Evolutionary conservation across 2,797 vertebrate genomes (phyloP).

Genomic region (Anguilla obscura): DNA sequence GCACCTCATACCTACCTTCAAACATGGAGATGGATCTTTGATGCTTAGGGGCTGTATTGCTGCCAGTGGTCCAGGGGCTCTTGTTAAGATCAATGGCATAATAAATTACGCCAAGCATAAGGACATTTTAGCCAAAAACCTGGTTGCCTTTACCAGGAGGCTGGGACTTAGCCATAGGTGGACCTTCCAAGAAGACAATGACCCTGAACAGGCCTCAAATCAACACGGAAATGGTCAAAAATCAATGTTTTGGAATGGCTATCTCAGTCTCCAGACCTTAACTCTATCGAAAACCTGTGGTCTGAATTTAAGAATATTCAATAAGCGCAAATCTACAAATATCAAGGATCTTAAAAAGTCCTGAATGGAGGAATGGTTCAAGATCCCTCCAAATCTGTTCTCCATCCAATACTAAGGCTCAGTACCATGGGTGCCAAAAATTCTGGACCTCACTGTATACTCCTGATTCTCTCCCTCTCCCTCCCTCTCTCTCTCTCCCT

Average conservation of each 20-base stretch:
- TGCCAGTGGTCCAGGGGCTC: background rate
- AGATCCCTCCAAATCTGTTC: no score
- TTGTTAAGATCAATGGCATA: background rate
- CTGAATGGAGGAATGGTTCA: no score
- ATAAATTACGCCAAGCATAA: background rate
- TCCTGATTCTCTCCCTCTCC: background rate
- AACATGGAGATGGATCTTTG: background rate
- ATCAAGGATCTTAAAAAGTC: no score
- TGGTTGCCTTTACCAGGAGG: background rate
- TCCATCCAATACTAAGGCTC: background rate
- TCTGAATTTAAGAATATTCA: no score
- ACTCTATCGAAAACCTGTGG: background rate
- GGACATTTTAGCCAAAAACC: background rate
- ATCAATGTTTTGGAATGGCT: background rate
- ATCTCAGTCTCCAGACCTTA: background rate
- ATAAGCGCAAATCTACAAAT: no score
- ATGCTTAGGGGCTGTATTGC: background rate
- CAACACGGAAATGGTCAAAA: background rate
- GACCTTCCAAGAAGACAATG: background rate
- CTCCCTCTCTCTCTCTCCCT: background rate
- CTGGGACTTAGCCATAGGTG: background rate
- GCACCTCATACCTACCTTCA: background rate
- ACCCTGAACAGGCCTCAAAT: background rate
- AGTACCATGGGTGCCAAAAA: background rate
- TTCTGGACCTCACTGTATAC: no score